These are phyloP conservation scores for Actinia equina DNA, from an alignment of 64 coral and sea anemone species.

Conservation along the genomic window DNA sequence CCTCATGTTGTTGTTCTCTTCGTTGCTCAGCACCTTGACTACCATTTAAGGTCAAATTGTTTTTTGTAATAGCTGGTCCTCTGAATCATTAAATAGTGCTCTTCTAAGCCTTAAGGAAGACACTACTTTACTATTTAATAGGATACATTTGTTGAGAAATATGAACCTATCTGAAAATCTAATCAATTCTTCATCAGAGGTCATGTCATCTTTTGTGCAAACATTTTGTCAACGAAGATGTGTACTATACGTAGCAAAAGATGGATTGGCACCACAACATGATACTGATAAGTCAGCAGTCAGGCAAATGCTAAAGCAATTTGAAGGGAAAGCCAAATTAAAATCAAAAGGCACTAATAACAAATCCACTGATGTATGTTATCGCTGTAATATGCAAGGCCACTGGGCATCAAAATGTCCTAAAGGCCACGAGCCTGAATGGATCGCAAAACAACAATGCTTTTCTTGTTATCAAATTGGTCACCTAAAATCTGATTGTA, in stretches of 20 bases:
- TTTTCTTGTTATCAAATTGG: neutral
- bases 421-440: neutral
- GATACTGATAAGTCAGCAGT: conserved; percentile 27
- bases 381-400: neutral
- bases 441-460: neutral
- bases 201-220: conserved; percentile 33
- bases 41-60: conserved; percentile 7
- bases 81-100: neutral
- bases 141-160: neutral
- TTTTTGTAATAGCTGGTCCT: conserved; percentile 13
- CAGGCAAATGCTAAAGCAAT: conserved; percentile 21
- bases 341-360: neutral
- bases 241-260: conserved; percentile 20
- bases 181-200: neutral
- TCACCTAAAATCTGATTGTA: neutral
- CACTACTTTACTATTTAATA: conserved; percentile 3
- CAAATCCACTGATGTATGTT: conserved; percentile 14
- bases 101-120: neutral
- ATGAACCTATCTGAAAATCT: neutral
- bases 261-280: conserved; percentile 23
- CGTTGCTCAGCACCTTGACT: too few relatives aligned
- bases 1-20: too few relatives aligned
- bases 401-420: conserved; percentile 29
- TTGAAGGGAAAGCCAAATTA: neutral
- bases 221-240: conserved; percentile 36